Percentiles rank a stretch among this genome's conserved stretches.
Conservation (phyloP, 2,888 invertebrate genomes). For the Hofmannophila pseudospretella region DNA sequence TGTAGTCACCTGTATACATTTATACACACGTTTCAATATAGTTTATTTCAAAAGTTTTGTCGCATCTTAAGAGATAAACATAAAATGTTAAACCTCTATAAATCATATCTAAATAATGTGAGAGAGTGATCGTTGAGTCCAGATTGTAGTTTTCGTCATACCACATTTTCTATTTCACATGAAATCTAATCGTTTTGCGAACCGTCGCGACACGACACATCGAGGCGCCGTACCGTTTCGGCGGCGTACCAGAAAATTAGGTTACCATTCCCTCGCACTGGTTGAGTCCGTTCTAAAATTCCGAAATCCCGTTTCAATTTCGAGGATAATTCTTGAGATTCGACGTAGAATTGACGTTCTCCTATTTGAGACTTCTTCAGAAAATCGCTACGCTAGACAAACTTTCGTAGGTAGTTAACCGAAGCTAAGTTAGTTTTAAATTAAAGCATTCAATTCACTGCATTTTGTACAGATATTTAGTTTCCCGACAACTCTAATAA, state of each 20-base stretch:
- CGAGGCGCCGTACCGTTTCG: conserved; percentile 28
- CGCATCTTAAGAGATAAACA: no score
- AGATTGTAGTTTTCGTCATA: conserved; percentile 46
- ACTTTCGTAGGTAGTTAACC: background rate
- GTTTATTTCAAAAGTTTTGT: no score
- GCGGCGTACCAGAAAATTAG: conserved; percentile 54
- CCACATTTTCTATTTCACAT: conserved; percentile 57
- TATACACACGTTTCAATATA: no score
- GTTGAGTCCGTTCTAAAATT: conserved; percentile 47
- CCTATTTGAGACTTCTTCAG: conserved; percentile 1
- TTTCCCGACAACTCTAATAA: background rate
- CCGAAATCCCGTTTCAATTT: conserved; percentile 48
- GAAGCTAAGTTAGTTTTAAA: background rate
- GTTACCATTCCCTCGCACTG: conserved; percentile 53
- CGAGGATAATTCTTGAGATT: conserved; percentile 45
- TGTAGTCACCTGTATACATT: conserved; percentile 18
- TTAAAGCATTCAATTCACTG: background rate
- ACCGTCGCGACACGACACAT: conserved; percentile 28
- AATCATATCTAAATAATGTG: no score
- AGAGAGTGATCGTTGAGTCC: background rate
- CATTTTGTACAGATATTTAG: background rate
- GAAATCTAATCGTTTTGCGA: conserved; percentile 46
- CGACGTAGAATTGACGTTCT: conserved; percentile 40
- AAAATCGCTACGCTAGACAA: background rate
- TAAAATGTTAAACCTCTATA: no score